phyloP scores from a whole-genome alignment of 2,113 vertebrate genomes.

The Crotalus viridis region DNA sequence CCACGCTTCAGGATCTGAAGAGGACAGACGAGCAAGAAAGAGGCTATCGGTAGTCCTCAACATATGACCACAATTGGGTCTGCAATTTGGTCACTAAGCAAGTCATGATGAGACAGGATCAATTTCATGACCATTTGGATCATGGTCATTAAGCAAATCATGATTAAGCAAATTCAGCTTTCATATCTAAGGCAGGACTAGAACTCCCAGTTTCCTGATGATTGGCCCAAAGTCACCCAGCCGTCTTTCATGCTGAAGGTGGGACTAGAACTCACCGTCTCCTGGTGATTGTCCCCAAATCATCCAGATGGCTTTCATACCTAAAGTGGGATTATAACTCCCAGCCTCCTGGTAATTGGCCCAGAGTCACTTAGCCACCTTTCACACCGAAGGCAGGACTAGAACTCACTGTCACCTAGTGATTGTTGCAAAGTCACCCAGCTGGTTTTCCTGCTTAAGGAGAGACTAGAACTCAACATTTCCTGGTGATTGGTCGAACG shows the following conservation, averaged over 20 bases:
- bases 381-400: background rate
- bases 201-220: background rate
- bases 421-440: background rate
- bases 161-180: background rate
- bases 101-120: background rate
- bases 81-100: background rate
- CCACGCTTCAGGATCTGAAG: slow-evolving; percentile 87
- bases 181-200: background rate
- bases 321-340: no score
- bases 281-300: no score
- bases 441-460: background rate
- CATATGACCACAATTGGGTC: background rate
- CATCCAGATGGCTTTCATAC: no score
- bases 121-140: background rate
- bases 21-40: background rate
- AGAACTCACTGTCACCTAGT: background rate
- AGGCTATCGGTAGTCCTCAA: background rate
- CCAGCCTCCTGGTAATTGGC: no score
- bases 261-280: no score
- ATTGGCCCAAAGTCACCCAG: no score
- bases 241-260: no score
- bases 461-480: background rate
- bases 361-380: no score
- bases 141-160: background rate
- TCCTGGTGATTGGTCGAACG: no score